Conservation (phyloP, 2,113 vertebrate species). For the Sylvilagus bachmani region DNA sequence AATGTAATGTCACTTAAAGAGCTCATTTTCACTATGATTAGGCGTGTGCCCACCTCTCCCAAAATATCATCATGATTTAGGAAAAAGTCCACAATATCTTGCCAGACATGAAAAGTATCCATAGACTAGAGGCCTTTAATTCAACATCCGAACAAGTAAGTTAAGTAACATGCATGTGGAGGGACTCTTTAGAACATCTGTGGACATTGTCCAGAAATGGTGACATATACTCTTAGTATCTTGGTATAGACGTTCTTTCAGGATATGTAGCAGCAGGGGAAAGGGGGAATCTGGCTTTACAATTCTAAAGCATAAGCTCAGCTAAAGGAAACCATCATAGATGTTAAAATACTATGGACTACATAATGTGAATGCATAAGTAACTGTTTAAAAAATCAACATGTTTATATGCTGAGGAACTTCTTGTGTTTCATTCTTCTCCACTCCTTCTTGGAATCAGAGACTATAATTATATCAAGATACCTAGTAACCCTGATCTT, state of each 20-base stretch:
- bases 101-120: not conserved
- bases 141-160: not conserved
- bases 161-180: not conserved
- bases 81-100: not conserved
- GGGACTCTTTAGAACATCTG: not conserved
- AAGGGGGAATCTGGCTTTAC: not conserved
- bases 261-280: not conserved
- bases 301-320: not conserved
- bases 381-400: not conserved
- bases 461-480: not conserved
- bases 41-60: not conserved
- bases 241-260: conserved; percentile 23
- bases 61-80: not conserved
- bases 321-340: not conserved
- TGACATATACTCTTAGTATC: not conserved
- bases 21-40: not conserved
- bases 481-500: not conserved
- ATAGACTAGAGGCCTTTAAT: not conserved
- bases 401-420: not conserved
- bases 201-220: not conserved
- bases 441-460: not conserved
- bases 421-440: not conserved
- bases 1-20: not conserved
- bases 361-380: not conserved
- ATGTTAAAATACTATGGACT: not conserved